phyloP scores from a whole-genome alignment of 2,113 vertebrate genomes.

The Patagioenas fasciata region DNA sequence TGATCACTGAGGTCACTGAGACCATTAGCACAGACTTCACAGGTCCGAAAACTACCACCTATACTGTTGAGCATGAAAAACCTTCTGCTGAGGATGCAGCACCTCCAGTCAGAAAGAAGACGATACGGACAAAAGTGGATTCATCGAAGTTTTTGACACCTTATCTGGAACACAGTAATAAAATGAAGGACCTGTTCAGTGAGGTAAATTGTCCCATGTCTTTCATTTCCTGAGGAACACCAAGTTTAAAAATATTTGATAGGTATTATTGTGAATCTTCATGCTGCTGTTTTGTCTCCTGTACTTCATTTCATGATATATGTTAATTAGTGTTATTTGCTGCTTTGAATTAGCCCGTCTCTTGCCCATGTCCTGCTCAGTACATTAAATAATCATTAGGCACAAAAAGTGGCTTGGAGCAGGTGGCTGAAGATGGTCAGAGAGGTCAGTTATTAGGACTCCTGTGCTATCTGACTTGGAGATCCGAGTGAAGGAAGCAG shows the following conservation, averaged over 20 bases:
- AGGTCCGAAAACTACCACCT: not conserved
- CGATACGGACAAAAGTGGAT: conserved; percentile 87
- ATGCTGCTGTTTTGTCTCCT: not conserved
- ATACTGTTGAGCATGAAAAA: not conserved
- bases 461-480: not conserved
- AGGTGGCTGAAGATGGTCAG: not conserved
- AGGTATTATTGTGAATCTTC: not conserved
- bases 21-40: conserved; percentile 1
- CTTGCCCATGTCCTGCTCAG: not conserved
- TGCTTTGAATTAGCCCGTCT: not conserved
- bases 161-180: conserved; percentile 93
- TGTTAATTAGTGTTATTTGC: not conserved
- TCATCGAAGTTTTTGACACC: conserved; percentile 96
- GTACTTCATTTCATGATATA: not conserved
- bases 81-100: conserved; percentile 24
- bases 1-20: conserved; percentile 56
- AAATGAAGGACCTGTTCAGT: conserved; percentile 96
- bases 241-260: not conserved
- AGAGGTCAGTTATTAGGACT: not conserved
- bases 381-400: not conserved
- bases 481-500: not conserved
- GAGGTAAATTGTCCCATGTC: conserved; percentile 73
- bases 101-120: conserved; percentile 79
- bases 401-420: not conserved
- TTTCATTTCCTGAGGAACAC: not conserved